Evolutionary conservation across 2,113 vertebrate genomes (phyloP), one percentile per base, ranked within the genome.

Genomic region (Channa argus): DNA sequence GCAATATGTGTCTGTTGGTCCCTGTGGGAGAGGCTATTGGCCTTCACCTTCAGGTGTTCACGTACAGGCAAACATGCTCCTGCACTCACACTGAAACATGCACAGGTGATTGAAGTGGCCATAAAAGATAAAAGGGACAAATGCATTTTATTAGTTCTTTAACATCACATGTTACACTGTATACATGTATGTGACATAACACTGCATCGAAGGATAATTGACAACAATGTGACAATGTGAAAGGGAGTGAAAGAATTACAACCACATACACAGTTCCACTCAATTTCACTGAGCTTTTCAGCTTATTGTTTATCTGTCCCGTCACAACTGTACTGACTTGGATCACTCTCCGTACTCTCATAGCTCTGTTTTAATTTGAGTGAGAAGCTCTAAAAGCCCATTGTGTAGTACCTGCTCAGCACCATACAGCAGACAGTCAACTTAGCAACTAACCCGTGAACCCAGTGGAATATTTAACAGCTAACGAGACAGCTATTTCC

Each of bases 1-100:
- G 64, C 54, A 63, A 60, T 80, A 54, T 66, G 58, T 14, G 15
- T 58, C 33, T 58, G 65, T 51, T 46, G 60, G 49, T 71, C 83
- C 82, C 83, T 49, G 73, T 70, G 85, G 88, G 81, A 77, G 58
- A 80, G 71, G 61, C 65, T 4, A 3, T 39, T 73, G 77, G 85
- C 83, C 78, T 88, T 86, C 84, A 90, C 85, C 90, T 86, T 84
- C 84, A 82, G 64, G 69, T 80, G 58, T 67, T 15, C 43, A 55
- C 80, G 51, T 41, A 61, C 71, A 77, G 61, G 75, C 69, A 70
- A 82, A 83, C 74, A 76, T 38, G 63, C 63, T 79, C 56, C 62
- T 59, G 74, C 80, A 60, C 37, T 61, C 45, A 73, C 64, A 61
- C 24, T 11, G 49, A 72, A 63, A 74, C 55, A 63, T 51, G 60